Base-by-base conservation (phyloP, 2,797 vertebrate species). In the Tachyglossus aculeatus region DNA sequence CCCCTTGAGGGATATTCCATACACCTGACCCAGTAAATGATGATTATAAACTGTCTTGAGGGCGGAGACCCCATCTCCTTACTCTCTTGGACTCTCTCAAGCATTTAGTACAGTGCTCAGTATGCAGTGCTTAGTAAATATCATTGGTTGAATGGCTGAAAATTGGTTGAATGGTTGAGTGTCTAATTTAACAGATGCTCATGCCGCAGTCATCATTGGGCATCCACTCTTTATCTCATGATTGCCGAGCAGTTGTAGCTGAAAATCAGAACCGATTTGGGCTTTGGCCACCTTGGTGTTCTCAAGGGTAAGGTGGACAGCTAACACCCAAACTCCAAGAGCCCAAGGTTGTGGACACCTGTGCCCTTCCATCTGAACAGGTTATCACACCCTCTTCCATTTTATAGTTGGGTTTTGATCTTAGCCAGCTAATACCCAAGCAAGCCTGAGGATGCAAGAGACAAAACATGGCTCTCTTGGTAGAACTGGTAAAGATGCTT, bases 401-500 rank as follows among this genome's bases (percentile, higher is more conserved):
- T 36, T 67, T 61, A 62, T 56, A 40, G 14, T 65, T 51, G 13
- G 53, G n/a, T 63, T 62, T 70, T 67, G 53, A 10, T 38, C 0
- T 0, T 0, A 0, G 32, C 27, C 63, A 71, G 52, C 39, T 31
- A 27, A 48, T 25, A 48, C 31, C 16, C 65, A 74, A 62, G 57
- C 39, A 71, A 34, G 54, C 18, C 18, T 29, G 45, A 3, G 25
- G 25, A 19, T 18, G 25, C 24, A 48, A 27, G 8, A 47, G 31
- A 48, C 10, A n/a, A 48, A 29, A 48, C 15, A 48, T 15, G 25
- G 25, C 24, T 21, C 16, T 82, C 86, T 85, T 78, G 81, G 83
- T 81, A 74, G 56, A 56, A 51, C 36, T 33, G 5, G 68, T 34
- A 48, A 58, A 59, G 70, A n/a, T n/a, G 62, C 67, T 72, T 77